A percentile compares a stretch with the other conserved stretches of the same genome.
These are phyloP conservation scores for Netelia virgata DNA, from an alignment of 2,888 invertebrate genomes.

Conservation along the genomic window DNA sequence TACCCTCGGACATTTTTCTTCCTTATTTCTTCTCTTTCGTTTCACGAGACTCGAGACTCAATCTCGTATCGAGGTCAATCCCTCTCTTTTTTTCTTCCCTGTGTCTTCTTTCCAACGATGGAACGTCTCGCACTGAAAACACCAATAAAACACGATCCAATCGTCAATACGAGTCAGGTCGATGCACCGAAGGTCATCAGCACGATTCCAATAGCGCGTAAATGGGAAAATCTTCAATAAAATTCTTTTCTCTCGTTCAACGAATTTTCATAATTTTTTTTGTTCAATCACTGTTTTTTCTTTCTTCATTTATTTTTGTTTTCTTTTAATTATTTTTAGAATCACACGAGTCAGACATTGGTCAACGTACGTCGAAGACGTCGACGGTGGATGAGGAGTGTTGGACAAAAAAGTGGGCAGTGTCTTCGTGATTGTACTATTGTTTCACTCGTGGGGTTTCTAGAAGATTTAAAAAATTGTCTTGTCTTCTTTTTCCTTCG, in stretches of 20 bases:
- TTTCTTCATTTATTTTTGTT: not conserved
- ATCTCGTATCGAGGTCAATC: slow-evolving; percentile 35
- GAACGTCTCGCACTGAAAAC: slow-evolving; percentile 43
- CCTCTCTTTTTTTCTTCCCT: not conserved
- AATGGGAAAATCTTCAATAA: not conserved
- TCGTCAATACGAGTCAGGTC: slow-evolving; percentile 29
- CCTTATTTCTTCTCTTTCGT: not conserved
- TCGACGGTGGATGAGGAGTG: slow-evolving; percentile 59
- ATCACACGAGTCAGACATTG: slow-evolving; percentile 62
- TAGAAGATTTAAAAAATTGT: slow-evolving; percentile 5
- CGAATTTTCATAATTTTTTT: slow-evolving; percentile 25
- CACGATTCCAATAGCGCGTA: slow-evolving; percentile 30
- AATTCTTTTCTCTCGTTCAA: not conserved
- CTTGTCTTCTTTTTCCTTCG: slow-evolving; percentile 4
- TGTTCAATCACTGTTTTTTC: not conserved
- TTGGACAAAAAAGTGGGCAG: slow-evolving; percentile 78
- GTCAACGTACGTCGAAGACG: slow-evolving; percentile 32
- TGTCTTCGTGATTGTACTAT: slow-evolving; percentile 75
- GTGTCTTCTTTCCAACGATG: not conserved
- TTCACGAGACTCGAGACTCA: not conserved
- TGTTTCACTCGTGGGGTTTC: slow-evolving; percentile 52
- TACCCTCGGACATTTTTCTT: slow-evolving; percentile 71
- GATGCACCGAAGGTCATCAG: slow-evolving; percentile 11
- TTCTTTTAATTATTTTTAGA: slow-evolving; percentile 41
- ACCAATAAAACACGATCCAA: slow-evolving; percentile 42